phyloP scores from a whole-genome alignment of 2,888 invertebrate genomes.

The Ormyrus rosae region DNA sequence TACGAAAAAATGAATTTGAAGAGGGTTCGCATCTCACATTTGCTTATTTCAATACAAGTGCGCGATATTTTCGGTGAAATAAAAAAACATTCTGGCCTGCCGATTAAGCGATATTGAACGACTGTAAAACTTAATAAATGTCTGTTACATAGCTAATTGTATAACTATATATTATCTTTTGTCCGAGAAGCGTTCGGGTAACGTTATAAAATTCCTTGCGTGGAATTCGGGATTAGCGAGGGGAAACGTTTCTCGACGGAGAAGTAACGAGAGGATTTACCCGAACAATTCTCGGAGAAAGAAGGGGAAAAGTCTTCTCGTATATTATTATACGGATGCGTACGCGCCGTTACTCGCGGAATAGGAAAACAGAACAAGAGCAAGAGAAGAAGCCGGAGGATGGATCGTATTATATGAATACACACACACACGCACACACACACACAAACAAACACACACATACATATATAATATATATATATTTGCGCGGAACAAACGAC shows the following conservation, averaged over 20 bases:
- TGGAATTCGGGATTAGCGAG: too few species aligned
- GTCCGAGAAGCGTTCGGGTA: conserved; percentile 28
- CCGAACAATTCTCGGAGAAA: conserved; percentile 37
- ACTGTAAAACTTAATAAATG: conserved; percentile 10
- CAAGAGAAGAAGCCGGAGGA: background rate
- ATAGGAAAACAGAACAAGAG: background rate
- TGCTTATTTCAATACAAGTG: too few species aligned
- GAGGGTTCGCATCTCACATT: too few species aligned
- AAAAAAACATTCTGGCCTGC: too few species aligned
- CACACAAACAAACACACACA: too few species aligned
- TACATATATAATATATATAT: background rate
- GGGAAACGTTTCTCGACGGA: background rate
- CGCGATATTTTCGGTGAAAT: too few species aligned
- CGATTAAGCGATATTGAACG: background rate
- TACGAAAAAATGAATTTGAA: too few species aligned
- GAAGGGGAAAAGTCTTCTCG: conserved; percentile 46
- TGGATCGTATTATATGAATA: too few species aligned
- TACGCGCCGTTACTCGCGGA: background rate
- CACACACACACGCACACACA: too few species aligned
- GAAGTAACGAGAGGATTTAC: background rate
- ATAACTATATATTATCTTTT: conserved; percentile 32
- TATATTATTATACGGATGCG: conserved; percentile 20
- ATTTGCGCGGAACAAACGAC: background rate
- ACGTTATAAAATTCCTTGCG: too few species aligned
- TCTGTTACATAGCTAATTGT: conserved; percentile 8